Evolutionary conservation across 2,113 vertebrate genomes (phyloP), one percentile per base, ranked within the genome.

Genomic region (Pterocles gutturalis): DNA sequence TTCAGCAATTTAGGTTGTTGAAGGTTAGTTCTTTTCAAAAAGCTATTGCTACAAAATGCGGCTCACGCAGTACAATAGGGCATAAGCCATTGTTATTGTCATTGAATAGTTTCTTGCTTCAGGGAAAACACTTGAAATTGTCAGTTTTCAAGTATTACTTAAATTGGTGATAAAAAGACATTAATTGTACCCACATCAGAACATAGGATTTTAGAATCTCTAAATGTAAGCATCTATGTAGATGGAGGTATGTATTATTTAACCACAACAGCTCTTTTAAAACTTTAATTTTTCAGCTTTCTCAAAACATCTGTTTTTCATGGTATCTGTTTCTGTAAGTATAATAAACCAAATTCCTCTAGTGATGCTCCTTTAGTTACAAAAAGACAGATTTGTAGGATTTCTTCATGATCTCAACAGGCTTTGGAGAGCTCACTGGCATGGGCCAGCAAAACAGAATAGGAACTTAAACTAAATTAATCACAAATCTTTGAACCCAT

Each of bases 181-280:
- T 92, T 85, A 91, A 92, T 88, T 85, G 60, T 61, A 76, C 60
- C 41, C 83, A 72, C 38, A 49, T 11, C 11, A 5, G 25, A 92
- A 94, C 31, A 53, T 24, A 77, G 91, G 76, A 84, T 64, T 94
- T 65, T 75, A 89, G 51, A 78, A 77, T 73, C 58, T 93, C 57
- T 87, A 80, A 69, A 80, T 67, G 38, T 54, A 83, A 80, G 54
- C 62, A 46, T 75, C 41, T 57, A 43, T 73, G 36, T 87, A 67
- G 87, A 66, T 90, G 53, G 46, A 89, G 38, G n/a, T 87, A 92
- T 87, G 64, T 64, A 90, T 90, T 87, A 93, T 96, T 96, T 93
- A 96, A 94, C 31, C 45, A 57, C 46, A 73, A 62, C 58, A 93
- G 51, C 65, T 84, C 93, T 90, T 83, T 93, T 95, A 96, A 95